phyloP scores from a whole-genome alignment of 2,113 vertebrate genomes.

The Lampris incognitus region DNA sequence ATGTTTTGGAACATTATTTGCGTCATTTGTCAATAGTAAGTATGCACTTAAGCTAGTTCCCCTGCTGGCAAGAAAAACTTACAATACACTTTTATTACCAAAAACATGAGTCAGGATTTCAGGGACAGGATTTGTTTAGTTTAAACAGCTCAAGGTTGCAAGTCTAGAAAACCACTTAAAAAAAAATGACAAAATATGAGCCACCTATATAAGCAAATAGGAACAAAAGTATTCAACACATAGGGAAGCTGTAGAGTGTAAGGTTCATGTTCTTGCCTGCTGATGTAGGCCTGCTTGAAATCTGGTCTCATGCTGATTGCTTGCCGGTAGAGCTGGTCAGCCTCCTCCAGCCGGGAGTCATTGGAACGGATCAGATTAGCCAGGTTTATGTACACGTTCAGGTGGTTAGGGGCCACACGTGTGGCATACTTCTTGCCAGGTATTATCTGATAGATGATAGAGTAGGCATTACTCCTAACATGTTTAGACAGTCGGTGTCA shows the following conservation, averaged over 20 bases:
- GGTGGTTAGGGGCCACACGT: constrained; percentile 96
- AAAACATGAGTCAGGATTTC: too few relatives aligned
- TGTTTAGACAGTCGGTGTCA: neutral
- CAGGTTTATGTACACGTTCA: constrained; percentile 98
- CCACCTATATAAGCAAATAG: too few relatives aligned
- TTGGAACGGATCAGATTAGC: constrained; percentile 95
- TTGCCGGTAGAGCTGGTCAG: constrained; percentile 96
- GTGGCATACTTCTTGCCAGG: constrained; percentile 98
- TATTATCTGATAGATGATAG: constrained; percentile 85
- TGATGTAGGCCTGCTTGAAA: constrained; percentile 99
- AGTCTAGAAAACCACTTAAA: too few relatives aligned
- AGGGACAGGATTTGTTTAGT: too few relatives aligned
- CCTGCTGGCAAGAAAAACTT: too few relatives aligned
- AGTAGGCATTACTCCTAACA: neutral
- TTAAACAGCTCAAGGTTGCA: too few relatives aligned
- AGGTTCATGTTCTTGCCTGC: constrained; percentile 83
- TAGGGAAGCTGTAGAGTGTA: neutral
- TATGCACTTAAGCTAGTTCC: too few relatives aligned
- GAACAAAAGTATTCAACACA: too few relatives aligned
- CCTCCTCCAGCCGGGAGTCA: constrained; percentile 95
- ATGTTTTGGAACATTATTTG: too few relatives aligned
- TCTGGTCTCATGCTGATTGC: constrained; percentile 99
- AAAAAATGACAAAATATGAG: too few relatives aligned
- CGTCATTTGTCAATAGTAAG: too few relatives aligned
- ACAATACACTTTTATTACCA: too few relatives aligned